These are phyloP conservation scores for Oplegnathus fasciatus DNA, from an alignment of 2,113 vertebrate species.

Conservation along the genomic window DNA sequence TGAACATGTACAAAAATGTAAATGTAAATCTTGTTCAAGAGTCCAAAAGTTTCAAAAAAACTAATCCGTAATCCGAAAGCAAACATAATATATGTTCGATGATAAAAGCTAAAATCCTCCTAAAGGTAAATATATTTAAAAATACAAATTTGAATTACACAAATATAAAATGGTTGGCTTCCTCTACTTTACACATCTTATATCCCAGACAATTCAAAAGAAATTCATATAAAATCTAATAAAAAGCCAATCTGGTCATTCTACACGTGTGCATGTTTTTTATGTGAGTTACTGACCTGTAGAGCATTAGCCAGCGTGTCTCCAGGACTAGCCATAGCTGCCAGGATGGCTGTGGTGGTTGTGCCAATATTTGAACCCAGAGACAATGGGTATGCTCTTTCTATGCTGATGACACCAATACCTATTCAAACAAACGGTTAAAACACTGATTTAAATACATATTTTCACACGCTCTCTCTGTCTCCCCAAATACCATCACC, in stretches of 20 bases:
- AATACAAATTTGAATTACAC: neutral
- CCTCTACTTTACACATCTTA: neutral
- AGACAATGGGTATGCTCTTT: constrained; percentile 92
- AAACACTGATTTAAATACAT: neutral
- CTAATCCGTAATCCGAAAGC: neutral
- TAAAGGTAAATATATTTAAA: no score
- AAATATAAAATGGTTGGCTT: neutral
- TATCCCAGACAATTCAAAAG: neutral
- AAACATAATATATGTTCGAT: neutral
- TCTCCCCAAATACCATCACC: neutral
- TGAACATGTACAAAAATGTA: neutral
- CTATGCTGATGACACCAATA: constrained; percentile 92
- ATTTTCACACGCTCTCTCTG: neutral
- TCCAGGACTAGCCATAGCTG: constrained; percentile 93
- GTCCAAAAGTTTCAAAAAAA: no score
- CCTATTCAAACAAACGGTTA: constrained; percentile 77
- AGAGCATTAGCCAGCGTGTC: constrained; percentile 88
- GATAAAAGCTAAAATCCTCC: no score
- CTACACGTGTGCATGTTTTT: neutral
- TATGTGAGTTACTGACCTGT: constrained; percentile 86
- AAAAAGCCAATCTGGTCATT: neutral
- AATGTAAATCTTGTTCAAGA: neutral
- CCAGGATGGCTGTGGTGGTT: constrained; percentile 94
- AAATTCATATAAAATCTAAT: neutral
- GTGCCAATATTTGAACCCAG: constrained; percentile 95